Base-by-base conservation (phyloP, 2,797 vertebrate species). In the Epinephelus awoara region DNA sequence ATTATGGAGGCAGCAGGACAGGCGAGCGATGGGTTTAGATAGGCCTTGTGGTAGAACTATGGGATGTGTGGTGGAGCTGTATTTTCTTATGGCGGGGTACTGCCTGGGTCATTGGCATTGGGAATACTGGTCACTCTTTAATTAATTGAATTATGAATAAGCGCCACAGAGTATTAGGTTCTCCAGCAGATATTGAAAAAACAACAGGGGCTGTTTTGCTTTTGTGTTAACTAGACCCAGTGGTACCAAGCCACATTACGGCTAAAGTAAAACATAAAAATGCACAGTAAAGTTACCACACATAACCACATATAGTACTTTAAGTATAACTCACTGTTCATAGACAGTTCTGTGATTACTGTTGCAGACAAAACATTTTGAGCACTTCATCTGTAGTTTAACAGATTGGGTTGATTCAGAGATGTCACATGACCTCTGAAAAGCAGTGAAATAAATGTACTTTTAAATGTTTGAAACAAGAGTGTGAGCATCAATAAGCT, bases 1-100 rank as follows among this genome's bases (percentile, higher is more conserved):
- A 87, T 89, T 83, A 88, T 80, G 87, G 87, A 89, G 89, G 86
- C 80, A 90, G 82, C 72, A 64, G 86, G 79, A 78, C 64, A 55
- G 80, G 62, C 59, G 6, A 83, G 76, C 62, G 18, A 80, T 61
- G 83, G 85, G 54, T 78, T 85, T 77, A 70, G 54, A 85, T 80
- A n/a, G 83, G 69, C 64, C 85, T 80, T 91, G 92, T 82, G 91
- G 88, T 88, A 1, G 64, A 77, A 67, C 72, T 66, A 77, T 85
- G 89, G 85, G 86, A 85, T 79, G 38, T 90, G 91, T 84, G 83
- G 75, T 52, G 47, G 67, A 67, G 83, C 76, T 79, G 77, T 91
- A 76, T 90, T 92, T 90, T 85, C 88, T 83, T 90, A 80, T 18
- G 69, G 75, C n/a, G 42, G 65, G 77, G 69, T 76, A 75, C 52